Base-by-base conservation (phyloP, 1,140 invertebrate species). In the Zeugodacus cucurbitae region DNA sequence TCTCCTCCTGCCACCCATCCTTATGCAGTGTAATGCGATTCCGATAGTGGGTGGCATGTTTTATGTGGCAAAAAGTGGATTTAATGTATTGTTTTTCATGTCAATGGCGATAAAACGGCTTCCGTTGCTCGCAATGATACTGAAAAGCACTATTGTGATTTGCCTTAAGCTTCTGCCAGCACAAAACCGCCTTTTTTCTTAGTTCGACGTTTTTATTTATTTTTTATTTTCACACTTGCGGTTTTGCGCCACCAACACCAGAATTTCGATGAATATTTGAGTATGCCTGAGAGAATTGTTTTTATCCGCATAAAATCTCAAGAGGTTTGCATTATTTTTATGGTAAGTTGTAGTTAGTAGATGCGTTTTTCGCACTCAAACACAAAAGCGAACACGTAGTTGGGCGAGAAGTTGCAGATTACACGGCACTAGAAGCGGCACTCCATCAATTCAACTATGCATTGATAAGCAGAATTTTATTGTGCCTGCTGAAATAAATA, bases 221-320 rank as follows among this genome's bases (percentile, higher is more conserved):
- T 62, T 62, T 62, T 62, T 70, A 70, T 70, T 32, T 26, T 34
- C 17, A 70, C 32, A 29, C 14, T 32, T 17, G 64, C 11, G 64
- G 64, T 32, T 17, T 34, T 44, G 34, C 44, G 74, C 74, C 20
- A n/a, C 37, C 34, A 82, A n/a, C 74, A n/a, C 74, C 44, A 48
- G 74, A 82, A 82, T 82, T 44, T 82, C 74, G n/a, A 82, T 82
- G 74, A 82, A 82, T 82, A 82, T 82, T 82, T 82, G 74, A 82
- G 74, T 48, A 82, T 82, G 17, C 37, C 41, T 82, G 22, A 26
- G 41, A 48, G 41, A 14, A 82, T 82, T 82, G 10, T 44, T 82
- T 82, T 82, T 82, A 54, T 82, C 8, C 74, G 41, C 41, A 26
- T 82, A 10, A 82, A 44, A 48, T 82, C 74, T 82, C 41, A 48